A percentile compares a stretch with the other conserved stretches of the same genome.
These are phyloP conservation scores for Tinea semifulvella DNA, from an alignment of 2,888 invertebrate species.

Conservation along the genomic window DNA sequence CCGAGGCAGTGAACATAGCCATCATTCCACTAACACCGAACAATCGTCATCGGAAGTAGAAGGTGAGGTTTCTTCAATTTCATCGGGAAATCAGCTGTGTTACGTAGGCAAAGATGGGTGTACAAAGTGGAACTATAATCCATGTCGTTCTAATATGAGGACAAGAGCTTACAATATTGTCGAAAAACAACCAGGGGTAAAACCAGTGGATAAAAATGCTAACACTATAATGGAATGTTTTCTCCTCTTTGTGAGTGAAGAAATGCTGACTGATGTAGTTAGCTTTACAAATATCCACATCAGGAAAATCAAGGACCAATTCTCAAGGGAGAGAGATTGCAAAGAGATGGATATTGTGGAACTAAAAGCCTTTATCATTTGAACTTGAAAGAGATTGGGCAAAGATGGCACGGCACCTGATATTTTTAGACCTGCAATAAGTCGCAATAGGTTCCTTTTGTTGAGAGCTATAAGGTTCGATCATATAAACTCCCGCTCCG, in stretches of 20 bases:
- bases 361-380: constrained; percentile 15
- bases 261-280: constrained; percentile 15
- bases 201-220: constrained; percentile 14
- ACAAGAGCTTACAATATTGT: constrained; percentile 16
- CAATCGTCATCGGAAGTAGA: constrained; percentile 15
- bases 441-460: constrained; percentile 16
- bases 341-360: constrained; percentile 15
- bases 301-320: background rate
- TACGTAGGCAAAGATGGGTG: no score
- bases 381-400: constrained; percentile 16
- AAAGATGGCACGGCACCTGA: constrained; percentile 18
- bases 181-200: constrained; percentile 14
- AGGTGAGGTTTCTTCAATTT: constrained; percentile 17
- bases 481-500: constrained; percentile 14
- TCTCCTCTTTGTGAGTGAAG: constrained; percentile 14
- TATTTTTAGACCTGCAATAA: constrained; percentile 16
- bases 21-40: constrained; percentile 15
- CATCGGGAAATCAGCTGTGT: constrained; percentile 14
- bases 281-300: constrained; percentile 16
- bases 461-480: constrained; percentile 15
- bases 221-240: constrained; percentile 13
- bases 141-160: no score
- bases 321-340: constrained; percentile 16
- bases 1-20: constrained; percentile 16
- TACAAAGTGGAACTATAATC: no score